A percentile compares a stretch with the other conserved stretches of the same genome.
These are phyloP conservation scores for Zaprionus ornatus DNA, from an alignment of 1,140 invertebrate genomes.

Conservation along the genomic window DNA sequence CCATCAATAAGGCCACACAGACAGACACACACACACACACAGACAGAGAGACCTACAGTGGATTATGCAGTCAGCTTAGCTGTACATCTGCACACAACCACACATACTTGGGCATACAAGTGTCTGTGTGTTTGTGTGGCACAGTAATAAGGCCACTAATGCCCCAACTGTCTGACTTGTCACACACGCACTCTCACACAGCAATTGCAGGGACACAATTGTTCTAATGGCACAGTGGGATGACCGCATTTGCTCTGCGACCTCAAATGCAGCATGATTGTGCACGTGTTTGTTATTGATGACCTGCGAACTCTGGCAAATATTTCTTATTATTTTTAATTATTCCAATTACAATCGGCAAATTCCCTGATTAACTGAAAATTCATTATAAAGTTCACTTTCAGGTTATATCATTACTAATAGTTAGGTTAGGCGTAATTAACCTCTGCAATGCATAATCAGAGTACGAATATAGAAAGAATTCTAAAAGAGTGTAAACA, in stretches of 20 bases:
- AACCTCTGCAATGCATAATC: too few species aligned
- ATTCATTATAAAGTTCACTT: not conserved
- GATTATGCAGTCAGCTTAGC: constrained; percentile 64
- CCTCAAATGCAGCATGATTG: not conserved
- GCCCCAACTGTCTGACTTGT: constrained; percentile 15
- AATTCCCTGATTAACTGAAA: not conserved
- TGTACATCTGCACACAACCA: not conserved
- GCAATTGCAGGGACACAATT: not conserved
- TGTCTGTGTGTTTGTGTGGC: not conserved
- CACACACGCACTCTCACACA: not conserved
- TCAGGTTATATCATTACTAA: too few species aligned
- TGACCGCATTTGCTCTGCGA: not conserved
- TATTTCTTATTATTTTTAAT: not conserved
- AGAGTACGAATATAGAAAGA: too few species aligned
- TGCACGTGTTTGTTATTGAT: not conserved
- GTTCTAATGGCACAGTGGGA: not conserved
- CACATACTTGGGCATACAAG: not conserved
- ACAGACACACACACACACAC: constrained; percentile 6
- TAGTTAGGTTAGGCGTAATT: too few species aligned
- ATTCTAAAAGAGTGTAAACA: too few species aligned
- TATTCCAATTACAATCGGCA: not conserved
- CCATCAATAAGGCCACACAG: constrained; percentile 38
- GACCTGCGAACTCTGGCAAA: not conserved
- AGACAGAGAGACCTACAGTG: constrained; percentile 22
- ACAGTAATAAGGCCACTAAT: constrained; percentile 20